A percentile compares a stretch with the other conserved stretches of the same genome.
Conservation (phyloP, 2,888 invertebrate genomes). For the Parnassius mnemosyne region DNA sequence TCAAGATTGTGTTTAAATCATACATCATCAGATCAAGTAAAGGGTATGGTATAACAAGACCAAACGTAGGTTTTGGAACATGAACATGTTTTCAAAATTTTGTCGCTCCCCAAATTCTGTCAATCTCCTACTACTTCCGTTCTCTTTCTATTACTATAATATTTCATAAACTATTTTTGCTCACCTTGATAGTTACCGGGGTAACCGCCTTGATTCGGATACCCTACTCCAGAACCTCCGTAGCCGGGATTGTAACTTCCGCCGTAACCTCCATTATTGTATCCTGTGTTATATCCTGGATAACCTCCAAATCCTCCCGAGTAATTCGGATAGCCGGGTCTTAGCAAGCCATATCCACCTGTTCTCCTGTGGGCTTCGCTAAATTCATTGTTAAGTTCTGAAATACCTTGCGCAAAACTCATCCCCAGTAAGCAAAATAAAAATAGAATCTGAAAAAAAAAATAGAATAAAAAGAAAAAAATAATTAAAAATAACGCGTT, state of each 20-base stretch:
- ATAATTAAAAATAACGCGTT: too few relatives aligned
- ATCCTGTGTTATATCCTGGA: conserved; percentile 39
- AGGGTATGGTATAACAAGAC: too few relatives aligned
- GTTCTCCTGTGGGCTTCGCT: conserved; percentile 47
- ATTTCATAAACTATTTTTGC: neutral
- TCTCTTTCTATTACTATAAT: too few relatives aligned
- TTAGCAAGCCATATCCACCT: conserved; percentile 62
- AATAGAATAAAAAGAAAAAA: neutral
- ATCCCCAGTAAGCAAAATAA: conserved; percentile 55
- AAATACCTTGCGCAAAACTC: conserved; percentile 48
- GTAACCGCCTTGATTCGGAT: conserved; percentile 40
- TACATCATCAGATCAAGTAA: too few relatives aligned
- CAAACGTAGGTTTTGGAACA: too few relatives aligned
- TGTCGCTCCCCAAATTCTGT: too few relatives aligned
- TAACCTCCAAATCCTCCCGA: conserved; percentile 35
- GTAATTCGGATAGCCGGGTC: conserved; percentile 45
- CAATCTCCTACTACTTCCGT: too few relatives aligned
- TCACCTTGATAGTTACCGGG: conserved; percentile 25
- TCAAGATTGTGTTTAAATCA: too few relatives aligned
- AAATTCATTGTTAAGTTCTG: conserved; percentile 48
- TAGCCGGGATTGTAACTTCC: conserved; percentile 34
- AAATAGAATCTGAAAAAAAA: conserved; percentile 35
- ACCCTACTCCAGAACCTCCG: conserved; percentile 39
- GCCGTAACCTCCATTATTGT: conserved; percentile 35
- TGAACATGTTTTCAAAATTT: too few relatives aligned